Evolutionary conservation across 2,888 invertebrate species (phyloP).

Genomic region (Monochamus alternatus): DNA sequence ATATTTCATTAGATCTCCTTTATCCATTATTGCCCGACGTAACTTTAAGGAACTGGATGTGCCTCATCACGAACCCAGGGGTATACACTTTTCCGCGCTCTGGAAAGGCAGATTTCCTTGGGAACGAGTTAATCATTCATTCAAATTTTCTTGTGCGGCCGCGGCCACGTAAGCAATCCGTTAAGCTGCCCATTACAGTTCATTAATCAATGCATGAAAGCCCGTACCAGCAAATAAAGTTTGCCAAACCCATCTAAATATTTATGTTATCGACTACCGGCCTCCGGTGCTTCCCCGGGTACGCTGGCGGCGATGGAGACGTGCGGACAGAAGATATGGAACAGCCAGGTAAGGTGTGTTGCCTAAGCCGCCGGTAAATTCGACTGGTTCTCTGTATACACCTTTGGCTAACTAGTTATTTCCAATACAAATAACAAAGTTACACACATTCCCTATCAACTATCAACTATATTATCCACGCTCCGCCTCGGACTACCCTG

Average conservation of each 20-base stretch:
- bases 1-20: too few species aligned
- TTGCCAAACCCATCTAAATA: slow-evolving; percentile 36
- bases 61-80: background rate
- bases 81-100: slow-evolving; percentile 6
- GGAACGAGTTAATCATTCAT: slow-evolving; percentile 22
- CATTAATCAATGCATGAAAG: slow-evolving; percentile 39
- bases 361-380: slow-evolving; percentile 15
- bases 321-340: background rate
- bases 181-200: slow-evolving; percentile 26
- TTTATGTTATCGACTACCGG: slow-evolving; percentile 43
- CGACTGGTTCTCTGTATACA: background rate
- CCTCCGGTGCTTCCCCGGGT: slow-evolving; percentile 27
- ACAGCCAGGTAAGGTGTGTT: slow-evolving; percentile 18
- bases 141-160: slow-evolving; percentile 8
- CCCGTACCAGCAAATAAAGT: slow-evolving; percentile 24
- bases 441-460: too few species aligned
- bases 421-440: too few species aligned
- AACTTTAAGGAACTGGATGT: background rate
- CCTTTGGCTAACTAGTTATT: too few species aligned
- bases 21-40: too few species aligned
- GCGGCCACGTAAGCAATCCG: slow-evolving; percentile 24
- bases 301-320: slow-evolving; percentile 22
- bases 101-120: slow-evolving; percentile 16
- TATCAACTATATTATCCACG: too few species aligned
- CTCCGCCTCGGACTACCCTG: too few species aligned